Conservation (phyloP, 1,140 invertebrate species). For the Tetramorium simillimum region DNA sequence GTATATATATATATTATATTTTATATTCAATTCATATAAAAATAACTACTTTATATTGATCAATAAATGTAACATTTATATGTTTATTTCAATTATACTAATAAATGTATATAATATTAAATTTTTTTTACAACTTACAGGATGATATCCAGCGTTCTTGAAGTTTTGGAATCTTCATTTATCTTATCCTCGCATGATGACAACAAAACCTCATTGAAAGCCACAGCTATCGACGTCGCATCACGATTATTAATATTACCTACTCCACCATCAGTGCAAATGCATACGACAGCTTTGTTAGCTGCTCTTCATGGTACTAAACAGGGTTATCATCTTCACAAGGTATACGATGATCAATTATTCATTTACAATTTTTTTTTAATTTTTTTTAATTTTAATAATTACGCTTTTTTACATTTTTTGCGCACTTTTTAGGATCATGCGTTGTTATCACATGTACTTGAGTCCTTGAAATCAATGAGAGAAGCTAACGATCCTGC, state of each 20-base stretch:
- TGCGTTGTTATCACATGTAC: conserved; percentile 92
- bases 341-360: conserved; percentile 84
- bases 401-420: background rate
- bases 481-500: conserved; percentile 85
- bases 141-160: conserved; percentile 90
- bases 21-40: background rate
- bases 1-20: background rate
- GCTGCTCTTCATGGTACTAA: conserved; percentile 92
- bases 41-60: background rate
- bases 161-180: conserved; percentile 91
- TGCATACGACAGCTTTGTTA: conserved; percentile 92
- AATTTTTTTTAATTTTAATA: too few species aligned
- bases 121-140: conserved; percentile 80
- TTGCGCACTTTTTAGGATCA: conserved; percentile 87
- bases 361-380: background rate
- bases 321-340: conserved; percentile 93
- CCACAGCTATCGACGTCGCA: conserved; percentile 90
- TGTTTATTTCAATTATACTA: background rate
- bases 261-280: conserved; percentile 92
- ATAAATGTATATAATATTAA: conserved; percentile 19
- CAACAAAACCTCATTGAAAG: conserved; percentile 82
- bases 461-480: conserved; percentile 89
- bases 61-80: background rate
- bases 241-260: conserved; percentile 93
- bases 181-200: conserved; percentile 84